These are phyloP conservation scores for Plotosus lineatus DNA, from an alignment of 2,113 vertebrate species.

Conservation along the genomic window DNA sequence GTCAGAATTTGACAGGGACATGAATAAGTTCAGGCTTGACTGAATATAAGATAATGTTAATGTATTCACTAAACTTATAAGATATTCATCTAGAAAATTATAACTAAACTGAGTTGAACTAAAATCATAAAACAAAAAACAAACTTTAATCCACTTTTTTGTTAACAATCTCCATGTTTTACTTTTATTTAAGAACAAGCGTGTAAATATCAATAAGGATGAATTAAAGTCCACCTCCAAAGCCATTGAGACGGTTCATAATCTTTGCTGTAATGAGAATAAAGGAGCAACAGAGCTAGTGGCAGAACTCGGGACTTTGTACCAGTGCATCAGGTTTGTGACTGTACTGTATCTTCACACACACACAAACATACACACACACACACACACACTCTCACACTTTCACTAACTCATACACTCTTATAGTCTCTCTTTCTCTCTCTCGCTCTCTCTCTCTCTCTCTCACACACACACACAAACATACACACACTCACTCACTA, in stretches of 20 bases:
- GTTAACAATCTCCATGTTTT: background rate
- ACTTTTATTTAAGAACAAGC: slow-evolving; percentile 81
- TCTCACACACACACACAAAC: too few species aligned
- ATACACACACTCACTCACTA: too few species aligned
- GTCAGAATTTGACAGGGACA: too few species aligned
- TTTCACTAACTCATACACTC: too few species aligned
- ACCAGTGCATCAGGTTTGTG: slow-evolving; percentile 84
- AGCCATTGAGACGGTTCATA: slow-evolving; percentile 94
- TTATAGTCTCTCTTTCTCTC: too few species aligned
- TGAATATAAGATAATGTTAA: background rate
- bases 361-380: too few species aligned
- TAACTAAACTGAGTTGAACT: background rate
- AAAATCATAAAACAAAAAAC: background rate
- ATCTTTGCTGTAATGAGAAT: slow-evolving; percentile 96
- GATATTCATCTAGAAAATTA: background rate
- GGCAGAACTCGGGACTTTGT: slow-evolving; percentile 92
- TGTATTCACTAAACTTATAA: background rate
- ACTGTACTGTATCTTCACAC: too few species aligned
- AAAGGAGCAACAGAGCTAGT: slow-evolving; percentile 96
- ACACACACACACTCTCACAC: too few species aligned
- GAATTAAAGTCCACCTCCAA: slow-evolving; percentile 96
- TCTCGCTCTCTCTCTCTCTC: too few species aligned
- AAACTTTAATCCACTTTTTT: background rate
- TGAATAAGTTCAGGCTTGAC: too few species aligned
- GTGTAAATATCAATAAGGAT: slow-evolving; percentile 96